phyloP scores from a whole-genome alignment of 2,888 invertebrate genomes.

The Dastarcus helophoroides region DNA sequence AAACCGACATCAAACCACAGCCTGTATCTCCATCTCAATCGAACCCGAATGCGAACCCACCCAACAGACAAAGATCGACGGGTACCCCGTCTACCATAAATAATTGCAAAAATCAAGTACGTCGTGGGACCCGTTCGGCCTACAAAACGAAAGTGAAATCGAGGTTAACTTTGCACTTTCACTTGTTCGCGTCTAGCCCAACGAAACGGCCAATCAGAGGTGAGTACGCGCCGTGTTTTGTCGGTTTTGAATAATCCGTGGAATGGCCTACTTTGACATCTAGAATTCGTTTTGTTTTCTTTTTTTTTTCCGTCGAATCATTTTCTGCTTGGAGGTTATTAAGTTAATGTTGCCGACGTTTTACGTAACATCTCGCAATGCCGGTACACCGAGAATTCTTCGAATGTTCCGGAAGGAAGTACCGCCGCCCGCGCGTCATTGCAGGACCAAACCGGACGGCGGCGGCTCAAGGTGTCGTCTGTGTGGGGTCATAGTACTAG shows the following conservation, averaged over 20 bases:
- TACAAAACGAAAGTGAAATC: slow-evolving; percentile 42
- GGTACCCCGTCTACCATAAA: slow-evolving; percentile 16
- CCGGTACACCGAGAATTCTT: slow-evolving; percentile 4
- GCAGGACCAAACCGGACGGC: slow-evolving; percentile 1
- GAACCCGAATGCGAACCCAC: slow-evolving; percentile 2
- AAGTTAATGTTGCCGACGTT: slow-evolving; percentile 9
- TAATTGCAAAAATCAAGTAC: slow-evolving; percentile 27
- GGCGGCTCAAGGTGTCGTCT: no score
- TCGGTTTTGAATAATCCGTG: slow-evolving; percentile 31
- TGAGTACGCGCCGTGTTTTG: slow-evolving; percentile 30
- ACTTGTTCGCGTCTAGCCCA: slow-evolving; percentile 38
- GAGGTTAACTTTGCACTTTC: slow-evolving; percentile 41
- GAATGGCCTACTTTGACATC: slow-evolving; percentile 34
- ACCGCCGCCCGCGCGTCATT: not conserved
- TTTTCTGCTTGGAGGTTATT: slow-evolving; percentile 10
- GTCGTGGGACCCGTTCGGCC: slow-evolving; percentile 40
- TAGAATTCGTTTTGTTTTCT: slow-evolving; percentile 27
- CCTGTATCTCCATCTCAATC: slow-evolving; percentile 11
- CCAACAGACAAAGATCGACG: slow-evolving; percentile 16
- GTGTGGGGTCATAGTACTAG: no score
- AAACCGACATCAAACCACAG: slow-evolving; percentile 12
- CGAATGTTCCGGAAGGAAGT: slow-evolving; percentile 9
- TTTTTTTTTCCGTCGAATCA: slow-evolving; percentile 15
- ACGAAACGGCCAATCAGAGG: slow-evolving; percentile 31
- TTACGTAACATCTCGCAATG: slow-evolving; percentile 8